These are phyloP conservation scores for Heliconius ethilla DNA, from an alignment of 2,888 invertebrate species.

Conservation along the genomic window DNA sequence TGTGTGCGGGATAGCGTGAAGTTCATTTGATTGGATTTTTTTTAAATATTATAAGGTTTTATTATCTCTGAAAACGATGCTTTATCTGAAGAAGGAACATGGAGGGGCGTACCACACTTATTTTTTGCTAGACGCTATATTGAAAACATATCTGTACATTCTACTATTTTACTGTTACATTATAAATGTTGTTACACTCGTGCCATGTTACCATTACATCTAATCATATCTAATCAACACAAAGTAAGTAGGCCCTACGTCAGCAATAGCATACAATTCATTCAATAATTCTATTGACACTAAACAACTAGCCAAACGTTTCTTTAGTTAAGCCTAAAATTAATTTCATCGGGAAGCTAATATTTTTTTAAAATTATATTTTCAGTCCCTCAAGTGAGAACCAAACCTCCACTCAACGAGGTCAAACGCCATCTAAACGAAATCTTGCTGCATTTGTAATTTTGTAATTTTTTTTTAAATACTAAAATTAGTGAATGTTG, in stretches of 20 bases:
- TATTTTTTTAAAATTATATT: neutral
- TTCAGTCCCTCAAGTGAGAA: too few species aligned
- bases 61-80: too few species aligned
- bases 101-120: too few species aligned
- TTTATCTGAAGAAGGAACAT: too few species aligned
- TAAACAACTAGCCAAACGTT: neutral
- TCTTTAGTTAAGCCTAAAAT: neutral
- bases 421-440: neutral
- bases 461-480: neutral
- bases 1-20: too few species aligned
- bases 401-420: neutral
- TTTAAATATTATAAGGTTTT: too few species aligned
- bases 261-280: constrained; percentile 11
- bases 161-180: neutral
- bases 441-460: neutral
- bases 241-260: constrained; percentile 6
- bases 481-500: neutral
- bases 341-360: too few species aligned
- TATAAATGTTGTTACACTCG: constrained; percentile 8
- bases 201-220: neutral
- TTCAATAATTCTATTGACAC: constrained; percentile 13
- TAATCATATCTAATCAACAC: constrained; percentile 12
- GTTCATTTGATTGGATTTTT: too few species aligned
- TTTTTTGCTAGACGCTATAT: neutral
- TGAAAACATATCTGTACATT: neutral